phyloP scores from a whole-genome alignment of 1,140 invertebrate genomes.

The Ylistrum balloti region DNA sequence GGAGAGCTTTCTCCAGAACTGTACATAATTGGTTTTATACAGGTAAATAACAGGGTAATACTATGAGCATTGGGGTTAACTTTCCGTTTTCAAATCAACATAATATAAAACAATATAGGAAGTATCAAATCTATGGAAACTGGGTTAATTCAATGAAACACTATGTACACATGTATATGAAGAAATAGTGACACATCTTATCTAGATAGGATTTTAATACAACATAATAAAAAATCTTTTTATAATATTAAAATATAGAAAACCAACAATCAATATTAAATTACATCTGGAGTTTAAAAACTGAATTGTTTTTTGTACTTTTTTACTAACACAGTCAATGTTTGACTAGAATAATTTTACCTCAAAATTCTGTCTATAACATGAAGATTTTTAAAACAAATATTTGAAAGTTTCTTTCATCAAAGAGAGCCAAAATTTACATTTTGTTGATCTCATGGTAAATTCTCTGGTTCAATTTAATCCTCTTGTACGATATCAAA shows the following conservation, averaged over 20 bases:
- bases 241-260: conserved; percentile 36
- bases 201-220: background rate
- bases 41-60: background rate
- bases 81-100: conserved; percentile 23
- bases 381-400: background rate
- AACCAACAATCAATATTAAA: conserved; percentile 29
- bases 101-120: conserved; percentile 19
- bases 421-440: too few species aligned
- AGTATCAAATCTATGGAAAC: conserved; percentile 1
- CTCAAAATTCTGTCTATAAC: background rate
- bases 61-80: conserved; percentile 36
- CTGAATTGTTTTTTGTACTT: conserved; percentile 1
- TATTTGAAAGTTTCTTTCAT: too few species aligned
- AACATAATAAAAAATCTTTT: background rate
- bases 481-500: too few species aligned
- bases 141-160: conserved; percentile 35
- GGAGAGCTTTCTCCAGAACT: conserved; percentile 18
- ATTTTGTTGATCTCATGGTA: too few species aligned
- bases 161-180: conserved; percentile 39
- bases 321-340: background rate
- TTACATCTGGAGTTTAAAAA: conserved; percentile 9
- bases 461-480: too few species aligned
- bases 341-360: conserved; percentile 30
- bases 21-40: conserved; percentile 25
- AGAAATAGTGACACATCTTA: background rate